Evolutionary conservation across 2,113 vertebrate genomes (phyloP).

Genomic region (Melozone crissalis): DNA sequence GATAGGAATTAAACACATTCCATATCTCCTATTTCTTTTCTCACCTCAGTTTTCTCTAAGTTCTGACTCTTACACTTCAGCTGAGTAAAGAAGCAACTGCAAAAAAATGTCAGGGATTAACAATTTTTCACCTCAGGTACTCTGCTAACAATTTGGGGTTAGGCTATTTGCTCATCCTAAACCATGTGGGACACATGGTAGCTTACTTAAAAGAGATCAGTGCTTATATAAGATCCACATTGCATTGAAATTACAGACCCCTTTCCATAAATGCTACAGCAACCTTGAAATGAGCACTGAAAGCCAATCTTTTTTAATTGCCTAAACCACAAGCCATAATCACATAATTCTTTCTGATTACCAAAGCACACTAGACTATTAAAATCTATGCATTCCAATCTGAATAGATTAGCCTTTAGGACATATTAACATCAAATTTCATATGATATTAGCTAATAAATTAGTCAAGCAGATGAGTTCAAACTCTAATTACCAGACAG

Average conservation of each 20-base stretch:
- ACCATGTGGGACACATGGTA: accelerated
- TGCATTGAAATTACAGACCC: background rate
- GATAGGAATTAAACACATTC: background rate
- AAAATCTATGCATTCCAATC: background rate
- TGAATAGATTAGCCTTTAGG: constrained; percentile 33
- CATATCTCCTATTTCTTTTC: background rate
- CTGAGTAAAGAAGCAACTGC: background rate
- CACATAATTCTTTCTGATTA: background rate
- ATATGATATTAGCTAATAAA: constrained; percentile 22
- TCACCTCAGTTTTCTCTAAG: background rate
- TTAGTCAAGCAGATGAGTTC: constrained; percentile 15
- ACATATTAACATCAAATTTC: constrained; percentile 23
- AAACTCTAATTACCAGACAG: background rate
- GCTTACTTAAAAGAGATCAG: background rate
- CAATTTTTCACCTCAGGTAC: background rate
- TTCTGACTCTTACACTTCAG: background rate
- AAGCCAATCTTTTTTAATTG: background rate
- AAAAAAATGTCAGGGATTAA: background rate
- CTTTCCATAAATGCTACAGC: background rate
- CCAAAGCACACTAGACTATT: background rate
- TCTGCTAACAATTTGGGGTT: background rate
- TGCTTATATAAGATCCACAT: background rate
- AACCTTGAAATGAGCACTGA: background rate
- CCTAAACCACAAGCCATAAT: background rate
- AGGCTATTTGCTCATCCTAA: background rate